A percentile compares a stretch with the other conserved stretches of the same genome.
Evolutionary conservation across 1,140 invertebrate genomes (phyloP).

Genomic region (Rhyzopertha dominica): DNA sequence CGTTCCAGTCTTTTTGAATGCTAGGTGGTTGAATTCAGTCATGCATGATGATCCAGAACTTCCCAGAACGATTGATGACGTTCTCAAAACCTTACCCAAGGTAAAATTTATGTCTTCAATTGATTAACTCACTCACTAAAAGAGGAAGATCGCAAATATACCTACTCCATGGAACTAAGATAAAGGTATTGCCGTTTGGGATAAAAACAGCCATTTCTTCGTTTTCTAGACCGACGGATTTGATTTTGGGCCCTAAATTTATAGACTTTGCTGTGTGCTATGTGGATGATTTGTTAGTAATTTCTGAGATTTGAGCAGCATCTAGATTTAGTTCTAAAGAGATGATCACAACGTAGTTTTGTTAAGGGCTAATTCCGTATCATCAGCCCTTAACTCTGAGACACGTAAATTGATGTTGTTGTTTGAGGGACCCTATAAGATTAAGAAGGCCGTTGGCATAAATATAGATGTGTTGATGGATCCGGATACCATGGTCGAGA

Average conservation of each 20-base stretch:
- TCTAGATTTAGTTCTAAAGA: conserved; percentile 1
- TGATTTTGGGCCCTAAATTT: conserved; percentile 1
- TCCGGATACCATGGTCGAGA: no score
- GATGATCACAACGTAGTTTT: neutral
- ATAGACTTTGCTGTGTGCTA: conserved; percentile 1
- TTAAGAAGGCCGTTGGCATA: no score
- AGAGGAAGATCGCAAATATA: conserved; percentile 1
- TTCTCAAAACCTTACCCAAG: neutral
- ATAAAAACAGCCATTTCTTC: neutral
- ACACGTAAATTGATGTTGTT: no score
- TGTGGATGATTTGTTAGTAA: conserved; percentile 3
- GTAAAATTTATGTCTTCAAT: neutral
- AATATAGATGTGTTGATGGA: no score
- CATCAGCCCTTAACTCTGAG: no score
- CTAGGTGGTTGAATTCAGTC: neutral
- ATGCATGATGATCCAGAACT: neutral
- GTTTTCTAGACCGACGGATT: neutral
- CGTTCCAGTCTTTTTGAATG: neutral
- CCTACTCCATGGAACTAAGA: neutral
- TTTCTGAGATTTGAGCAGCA: neutral
- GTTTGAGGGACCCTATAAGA: no score
- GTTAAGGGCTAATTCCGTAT: no score
- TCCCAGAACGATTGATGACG: neutral
- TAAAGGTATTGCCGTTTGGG: neutral
- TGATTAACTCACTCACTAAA: conserved; percentile 1